These are phyloP conservation scores for Motacilla alba DNA, from an alignment of 2,113 vertebrate species.

Conservation along the genomic window DNA sequence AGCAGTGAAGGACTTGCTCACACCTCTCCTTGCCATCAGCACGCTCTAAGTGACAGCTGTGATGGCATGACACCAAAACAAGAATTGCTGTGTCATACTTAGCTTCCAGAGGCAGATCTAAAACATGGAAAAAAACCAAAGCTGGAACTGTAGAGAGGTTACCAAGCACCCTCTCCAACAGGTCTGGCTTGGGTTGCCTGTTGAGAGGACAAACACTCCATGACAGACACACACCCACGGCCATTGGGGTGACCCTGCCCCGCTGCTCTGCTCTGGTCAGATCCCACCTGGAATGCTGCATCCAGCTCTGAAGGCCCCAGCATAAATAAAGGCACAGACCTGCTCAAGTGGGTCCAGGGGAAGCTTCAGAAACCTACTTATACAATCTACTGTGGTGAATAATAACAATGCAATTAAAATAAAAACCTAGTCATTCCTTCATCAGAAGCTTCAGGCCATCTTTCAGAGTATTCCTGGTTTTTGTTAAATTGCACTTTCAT, in stretches of 20 bases:
- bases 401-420: neutral
- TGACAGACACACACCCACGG: neutral
- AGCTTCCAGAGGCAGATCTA: neutral
- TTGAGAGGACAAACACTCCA: neutral
- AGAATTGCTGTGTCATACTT: neutral
- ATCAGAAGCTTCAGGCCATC: neutral
- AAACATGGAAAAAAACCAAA: neutral
- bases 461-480: neutral
- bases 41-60: neutral
- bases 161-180: neutral
- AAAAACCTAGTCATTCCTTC: neutral
- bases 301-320: neutral
- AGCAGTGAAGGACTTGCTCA: neutral
- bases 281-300: neutral
- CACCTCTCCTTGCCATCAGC: neutral
- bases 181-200: neutral
- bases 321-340: too few relatives aligned
- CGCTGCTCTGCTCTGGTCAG: neutral
- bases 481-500: neutral
- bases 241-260: neutral
- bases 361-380: neutral
- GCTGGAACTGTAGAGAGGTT: neutral
- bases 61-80: neutral
- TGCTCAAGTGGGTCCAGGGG: neutral
- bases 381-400: neutral